A percentile compares a stretch with the other conserved stretches of the same genome.
These are phyloP conservation scores for Achatina immaculata DNA, from an alignment of 1,140 invertebrate genomes.

Conservation along the genomic window DNA sequence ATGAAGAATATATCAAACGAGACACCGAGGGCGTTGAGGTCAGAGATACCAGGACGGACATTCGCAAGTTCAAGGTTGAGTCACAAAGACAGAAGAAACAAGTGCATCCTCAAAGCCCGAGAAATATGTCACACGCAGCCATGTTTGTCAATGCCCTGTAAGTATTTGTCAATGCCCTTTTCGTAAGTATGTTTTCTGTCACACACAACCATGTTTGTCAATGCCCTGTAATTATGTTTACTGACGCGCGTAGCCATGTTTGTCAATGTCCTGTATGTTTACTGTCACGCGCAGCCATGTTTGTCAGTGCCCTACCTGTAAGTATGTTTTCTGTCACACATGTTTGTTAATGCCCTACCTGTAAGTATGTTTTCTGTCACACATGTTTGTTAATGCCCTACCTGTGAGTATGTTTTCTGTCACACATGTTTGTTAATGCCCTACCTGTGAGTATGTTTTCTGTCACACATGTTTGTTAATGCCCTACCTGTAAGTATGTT, in stretches of 20 bases:
- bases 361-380: no score
- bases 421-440: no score
- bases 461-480: no score
- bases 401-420: no score
- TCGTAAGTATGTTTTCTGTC: no score
- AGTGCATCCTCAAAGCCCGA: conserved; percentile 8
- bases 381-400: no score
- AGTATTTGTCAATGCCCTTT: no score
- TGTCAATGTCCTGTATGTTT: background rate
- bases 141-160: background rate
- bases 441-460: no score
- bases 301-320: background rate
- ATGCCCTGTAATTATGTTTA: conserved; percentile 1
- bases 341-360: no score
- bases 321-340: background rate
- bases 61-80: background rate
- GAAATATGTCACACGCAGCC: background rate
- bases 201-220: background rate
- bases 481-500: no score
- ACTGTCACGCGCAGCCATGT: background rate
- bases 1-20: conserved; percentile 8
- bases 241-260: background rate
- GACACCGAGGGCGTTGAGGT: background rate
- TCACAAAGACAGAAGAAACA: conserved; percentile 13
- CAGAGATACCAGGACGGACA: background rate